Percentiles rank a stretch among this genome's conserved stretches.
Conservation (phyloP, 2,888 invertebrate genomes). For the Graphium colonna region DNA sequence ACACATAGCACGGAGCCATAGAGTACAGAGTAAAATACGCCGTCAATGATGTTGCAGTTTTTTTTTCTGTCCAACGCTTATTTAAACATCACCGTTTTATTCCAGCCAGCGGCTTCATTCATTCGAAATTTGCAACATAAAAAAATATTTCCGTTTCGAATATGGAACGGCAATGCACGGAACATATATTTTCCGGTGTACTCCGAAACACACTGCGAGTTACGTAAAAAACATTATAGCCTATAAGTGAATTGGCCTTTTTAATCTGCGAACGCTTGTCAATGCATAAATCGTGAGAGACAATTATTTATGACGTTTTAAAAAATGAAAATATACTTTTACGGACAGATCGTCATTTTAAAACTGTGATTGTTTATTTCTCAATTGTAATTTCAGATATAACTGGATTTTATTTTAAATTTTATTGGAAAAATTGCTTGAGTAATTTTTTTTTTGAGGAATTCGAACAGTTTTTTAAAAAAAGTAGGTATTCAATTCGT, state of each 20-base stretch:
- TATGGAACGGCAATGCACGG: slow-evolving; percentile 7
- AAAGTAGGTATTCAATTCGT: no score
- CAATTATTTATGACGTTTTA: neutral
- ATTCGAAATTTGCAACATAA: slow-evolving; percentile 8
- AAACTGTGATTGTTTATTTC: no score
- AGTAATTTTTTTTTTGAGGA: no score
- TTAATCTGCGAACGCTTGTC: slow-evolving; percentile 1
- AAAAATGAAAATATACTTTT: no score
- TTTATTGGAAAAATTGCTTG: no score
- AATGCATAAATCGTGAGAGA: slow-evolving; percentile 1
- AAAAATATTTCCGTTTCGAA: slow-evolving; percentile 11
- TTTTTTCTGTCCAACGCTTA: neutral
- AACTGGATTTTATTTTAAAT: no score
- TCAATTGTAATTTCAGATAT: no score
- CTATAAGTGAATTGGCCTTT: neutral
- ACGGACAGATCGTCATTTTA: no score
- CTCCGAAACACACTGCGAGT: slow-evolving; percentile 3
- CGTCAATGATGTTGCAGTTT: neutral
- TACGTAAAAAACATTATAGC: slow-evolving; percentile 3
- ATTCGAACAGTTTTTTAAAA: no score
- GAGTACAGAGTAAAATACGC: no score
- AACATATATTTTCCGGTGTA: slow-evolving; percentile 9
- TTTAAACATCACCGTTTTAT: slow-evolving; percentile 11
- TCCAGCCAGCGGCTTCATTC: slow-evolving; percentile 12
- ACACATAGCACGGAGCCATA: no score